Conservation (phyloP, 2,113 vertebrate species). For the Larimichthys polyactis region DNA sequence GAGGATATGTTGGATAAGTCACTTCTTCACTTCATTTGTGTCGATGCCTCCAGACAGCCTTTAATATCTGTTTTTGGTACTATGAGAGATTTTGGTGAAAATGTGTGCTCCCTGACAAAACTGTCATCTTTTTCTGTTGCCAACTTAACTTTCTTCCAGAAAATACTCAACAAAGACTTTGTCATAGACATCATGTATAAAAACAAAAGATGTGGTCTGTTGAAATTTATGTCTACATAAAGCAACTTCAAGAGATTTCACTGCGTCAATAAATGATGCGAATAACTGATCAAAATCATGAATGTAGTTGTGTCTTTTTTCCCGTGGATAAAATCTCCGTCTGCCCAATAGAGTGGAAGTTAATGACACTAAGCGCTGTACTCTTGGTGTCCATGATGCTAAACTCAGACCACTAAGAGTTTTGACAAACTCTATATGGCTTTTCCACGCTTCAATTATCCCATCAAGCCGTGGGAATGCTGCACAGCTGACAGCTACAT, state of each 20-base stretch:
- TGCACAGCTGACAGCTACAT: constrained; percentile 52
- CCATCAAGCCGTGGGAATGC: constrained; percentile 61
- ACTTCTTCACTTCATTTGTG: background rate
- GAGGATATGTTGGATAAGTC: background rate
- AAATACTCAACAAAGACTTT: background rate
- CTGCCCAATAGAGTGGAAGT: constrained; percentile 30
- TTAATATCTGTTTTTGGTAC: background rate
- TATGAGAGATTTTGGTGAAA: background rate
- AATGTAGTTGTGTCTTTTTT: constrained; percentile 29
- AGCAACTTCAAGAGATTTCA: constrained; percentile 28
- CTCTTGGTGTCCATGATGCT: constrained; percentile 46
- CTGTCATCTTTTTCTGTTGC: background rate
- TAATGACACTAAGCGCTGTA: constrained; percentile 59
- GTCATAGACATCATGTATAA: too few relatives aligned
- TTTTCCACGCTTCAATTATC: constrained; percentile 75
- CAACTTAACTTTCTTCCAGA: too few relatives aligned
- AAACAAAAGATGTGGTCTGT: background rate
- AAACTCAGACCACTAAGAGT: constrained; percentile 58
- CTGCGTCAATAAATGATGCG: constrained; percentile 46
- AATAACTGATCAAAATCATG: constrained; percentile 37
- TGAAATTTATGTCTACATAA: constrained; percentile 8
- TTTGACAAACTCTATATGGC: constrained; percentile 71
- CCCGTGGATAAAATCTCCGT: constrained; percentile 50
- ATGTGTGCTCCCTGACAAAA: background rate
- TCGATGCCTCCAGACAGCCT: background rate